A percentile compares a stretch with the other conserved stretches of the same genome.
Conservation (phyloP, 2,797 vertebrate species). For the Aeoliscus strigatus region DNA sequence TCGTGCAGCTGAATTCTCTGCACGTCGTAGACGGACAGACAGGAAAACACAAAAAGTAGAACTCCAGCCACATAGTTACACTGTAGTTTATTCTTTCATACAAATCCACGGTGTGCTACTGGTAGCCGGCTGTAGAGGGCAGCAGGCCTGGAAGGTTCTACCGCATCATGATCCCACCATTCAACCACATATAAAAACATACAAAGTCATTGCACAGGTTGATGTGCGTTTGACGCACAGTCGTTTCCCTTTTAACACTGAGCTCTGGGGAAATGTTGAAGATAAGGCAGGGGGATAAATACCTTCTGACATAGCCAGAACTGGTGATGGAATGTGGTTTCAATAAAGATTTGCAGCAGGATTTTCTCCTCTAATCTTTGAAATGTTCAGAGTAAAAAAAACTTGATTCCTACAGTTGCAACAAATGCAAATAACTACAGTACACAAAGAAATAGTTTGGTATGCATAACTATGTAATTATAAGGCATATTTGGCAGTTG, state of each 20-base stretch:
- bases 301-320: conserved; percentile 64
- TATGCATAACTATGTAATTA: conserved; percentile 82
- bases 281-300: conserved; percentile 68
- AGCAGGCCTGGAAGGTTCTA: conserved; percentile 57
- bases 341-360: conserved; percentile 70
- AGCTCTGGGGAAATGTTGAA: conserved; percentile 63
- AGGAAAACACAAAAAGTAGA: conserved; percentile 6
- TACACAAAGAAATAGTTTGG: conserved; percentile 78
- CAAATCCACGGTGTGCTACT: conserved; percentile 68
- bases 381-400: conserved; percentile 75
- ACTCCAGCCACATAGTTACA: conserved; percentile 52
- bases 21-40: not conserved
- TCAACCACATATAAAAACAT: conserved; percentile 70
- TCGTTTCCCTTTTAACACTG: conserved; percentile 84
- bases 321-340: conserved; percentile 71
- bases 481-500: conserved; percentile 94
- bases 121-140: conserved; percentile 64
- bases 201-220: conserved; percentile 85
- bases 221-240: conserved; percentile 75
- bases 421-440: conserved; percentile 75
- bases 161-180: conserved; percentile 69
- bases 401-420: conserved; percentile 68
- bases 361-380: conserved; percentile 60
- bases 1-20: too few species aligned
- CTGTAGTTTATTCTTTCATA: conserved; percentile 81